Percentiles rank a stretch among this genome's conserved stretches.
phyloP scores from a whole-genome alignment of 2,113 vertebrate genomes.

The Arvicanthis niloticus region DNA sequence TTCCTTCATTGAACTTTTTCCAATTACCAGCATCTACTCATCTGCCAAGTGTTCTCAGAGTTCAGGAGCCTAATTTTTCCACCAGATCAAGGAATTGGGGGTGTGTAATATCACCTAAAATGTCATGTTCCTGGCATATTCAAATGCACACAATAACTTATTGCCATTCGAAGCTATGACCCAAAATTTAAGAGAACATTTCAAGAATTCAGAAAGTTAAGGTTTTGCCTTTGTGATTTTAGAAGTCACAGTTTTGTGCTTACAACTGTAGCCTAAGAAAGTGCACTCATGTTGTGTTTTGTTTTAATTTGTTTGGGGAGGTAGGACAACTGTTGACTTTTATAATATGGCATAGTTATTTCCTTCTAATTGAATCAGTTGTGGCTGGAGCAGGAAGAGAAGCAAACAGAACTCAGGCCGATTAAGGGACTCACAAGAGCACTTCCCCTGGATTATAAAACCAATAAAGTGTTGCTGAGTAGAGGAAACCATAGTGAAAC shows the following conservation, averaged over 20 bases:
- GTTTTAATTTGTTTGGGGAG: not conserved
- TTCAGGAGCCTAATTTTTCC: not conserved
- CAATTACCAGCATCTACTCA: not conserved
- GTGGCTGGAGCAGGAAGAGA: not conserved
- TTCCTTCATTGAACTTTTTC: not conserved
- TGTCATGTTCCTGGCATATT: not conserved
- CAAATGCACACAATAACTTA: not conserved
- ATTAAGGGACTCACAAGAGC: not conserved
- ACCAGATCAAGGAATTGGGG: not conserved
- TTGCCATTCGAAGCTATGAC: not conserved
- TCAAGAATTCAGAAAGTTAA: not conserved
- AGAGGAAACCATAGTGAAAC: not conserved
- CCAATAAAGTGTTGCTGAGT: not conserved
- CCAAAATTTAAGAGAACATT: not conserved
- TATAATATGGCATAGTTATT: not conserved
- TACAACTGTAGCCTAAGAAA: not conserved
- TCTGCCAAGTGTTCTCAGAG: not conserved
- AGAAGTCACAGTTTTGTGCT: not conserved
- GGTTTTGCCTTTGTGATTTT: not conserved
- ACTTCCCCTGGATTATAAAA: not conserved
- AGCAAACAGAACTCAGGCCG: not conserved
- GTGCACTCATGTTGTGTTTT: not conserved
- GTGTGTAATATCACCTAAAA: not conserved
- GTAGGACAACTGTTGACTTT: too few relatives aligned
- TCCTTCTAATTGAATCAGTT: not conserved